Evolutionary conservation across 2,113 vertebrate species (phyloP).

Genomic region (Esox niger): DNA sequence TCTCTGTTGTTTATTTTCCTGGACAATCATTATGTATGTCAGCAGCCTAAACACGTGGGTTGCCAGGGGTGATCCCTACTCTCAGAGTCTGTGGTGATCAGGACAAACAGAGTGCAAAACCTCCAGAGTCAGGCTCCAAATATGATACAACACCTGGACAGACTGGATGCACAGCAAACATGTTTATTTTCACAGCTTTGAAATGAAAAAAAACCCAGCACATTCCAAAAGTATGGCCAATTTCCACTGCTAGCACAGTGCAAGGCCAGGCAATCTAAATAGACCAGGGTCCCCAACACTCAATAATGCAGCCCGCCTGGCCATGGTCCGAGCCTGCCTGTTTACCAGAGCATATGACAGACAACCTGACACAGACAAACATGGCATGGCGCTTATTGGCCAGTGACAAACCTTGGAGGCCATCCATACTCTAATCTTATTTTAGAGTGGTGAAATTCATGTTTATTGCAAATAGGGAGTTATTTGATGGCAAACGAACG

Average conservation of each 20-base stretch:
- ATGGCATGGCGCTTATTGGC: slow-evolving; percentile 43
- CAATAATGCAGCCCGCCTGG: slow-evolving; percentile 48
- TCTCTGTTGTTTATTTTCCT: slow-evolving; percentile 51
- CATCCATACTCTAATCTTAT: slow-evolving; percentile 45
- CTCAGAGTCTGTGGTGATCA: slow-evolving; percentile 54
- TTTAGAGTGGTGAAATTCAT: background rate
- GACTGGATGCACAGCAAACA: slow-evolving; percentile 70
- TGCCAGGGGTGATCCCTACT: slow-evolving; percentile 50
- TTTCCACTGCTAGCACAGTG: slow-evolving; percentile 32
- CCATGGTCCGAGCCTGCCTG: slow-evolving; percentile 65
- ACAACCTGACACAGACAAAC: slow-evolving; percentile 55
- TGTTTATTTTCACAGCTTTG: slow-evolving; percentile 80
- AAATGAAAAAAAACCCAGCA: slow-evolving; percentile 69
- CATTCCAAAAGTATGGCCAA: slow-evolving; percentile 58
- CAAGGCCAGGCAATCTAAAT: slow-evolving; percentile 9
- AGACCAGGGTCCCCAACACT: background rate
- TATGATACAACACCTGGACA: slow-evolving; percentile 74
- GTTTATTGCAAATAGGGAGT: background rate
- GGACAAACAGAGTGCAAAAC: slow-evolving; percentile 56
- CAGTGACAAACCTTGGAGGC: slow-evolving; percentile 52
- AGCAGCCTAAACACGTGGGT: slow-evolving; percentile 42
- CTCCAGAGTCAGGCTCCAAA: slow-evolving; percentile 67
- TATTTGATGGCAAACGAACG: background rate
- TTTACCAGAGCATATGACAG: slow-evolving; percentile 67
- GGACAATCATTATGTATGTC: slow-evolving; percentile 47